A percentile compares a stretch with the other conserved stretches of the same genome.
Conservation (phyloP, 2,888 invertebrate genomes). For the Tenthredo scrophulariae region DNA sequence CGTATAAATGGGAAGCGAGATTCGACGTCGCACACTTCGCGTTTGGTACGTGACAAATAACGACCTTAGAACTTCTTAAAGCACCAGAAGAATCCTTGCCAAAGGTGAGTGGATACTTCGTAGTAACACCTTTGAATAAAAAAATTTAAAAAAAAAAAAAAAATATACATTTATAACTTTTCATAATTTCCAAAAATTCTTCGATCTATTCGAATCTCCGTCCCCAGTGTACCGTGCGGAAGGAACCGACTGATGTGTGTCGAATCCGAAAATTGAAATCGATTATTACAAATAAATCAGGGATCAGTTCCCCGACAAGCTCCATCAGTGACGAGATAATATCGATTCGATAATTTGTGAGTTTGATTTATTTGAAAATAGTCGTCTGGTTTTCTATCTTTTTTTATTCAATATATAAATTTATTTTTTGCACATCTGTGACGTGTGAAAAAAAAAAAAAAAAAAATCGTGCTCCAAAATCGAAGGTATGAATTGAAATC, state of each 20-base stretch:
- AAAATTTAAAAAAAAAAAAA: neutral
- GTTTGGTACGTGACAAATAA: conserved; percentile 51
- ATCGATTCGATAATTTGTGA: neutral
- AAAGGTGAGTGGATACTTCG: conserved; percentile 48
- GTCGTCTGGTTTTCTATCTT: neutral
- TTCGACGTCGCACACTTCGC: conserved; percentile 33
- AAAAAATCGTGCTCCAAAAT: neutral
- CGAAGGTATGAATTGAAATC: neutral
- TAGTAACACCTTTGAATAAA: neutral
- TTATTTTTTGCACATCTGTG: neutral
- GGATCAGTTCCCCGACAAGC: neutral
- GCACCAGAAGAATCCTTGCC: conserved; percentile 37
- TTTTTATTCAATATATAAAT: neutral
- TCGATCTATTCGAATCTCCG: neutral
- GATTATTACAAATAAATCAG: neutral
- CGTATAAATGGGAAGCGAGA: conserved; percentile 47
- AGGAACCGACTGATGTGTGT: neutral
- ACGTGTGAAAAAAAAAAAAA: neutral
- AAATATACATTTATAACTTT: neutral
- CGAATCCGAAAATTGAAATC: neutral
- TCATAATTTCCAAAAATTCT: neutral
- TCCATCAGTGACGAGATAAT: neutral
- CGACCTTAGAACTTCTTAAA: conserved; percentile 45
- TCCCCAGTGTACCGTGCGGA: neutral
- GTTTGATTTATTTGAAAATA: neutral